Conservation (phyloP, 1,140 invertebrate genomes). For the Meloidogyne exigua region DNA sequence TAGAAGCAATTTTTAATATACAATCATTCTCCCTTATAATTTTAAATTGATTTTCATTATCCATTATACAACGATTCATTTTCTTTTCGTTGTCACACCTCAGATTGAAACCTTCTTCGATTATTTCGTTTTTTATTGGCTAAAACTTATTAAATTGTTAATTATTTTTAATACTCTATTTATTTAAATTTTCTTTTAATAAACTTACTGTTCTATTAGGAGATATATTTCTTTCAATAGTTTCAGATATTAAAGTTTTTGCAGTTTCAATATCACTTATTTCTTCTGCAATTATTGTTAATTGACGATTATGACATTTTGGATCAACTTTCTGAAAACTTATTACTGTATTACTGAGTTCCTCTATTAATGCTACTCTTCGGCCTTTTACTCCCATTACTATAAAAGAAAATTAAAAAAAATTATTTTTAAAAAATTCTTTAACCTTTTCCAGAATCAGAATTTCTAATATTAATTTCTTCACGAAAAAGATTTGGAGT, state of each 20-base stretch:
- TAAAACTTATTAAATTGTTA: constrained; percentile 16
- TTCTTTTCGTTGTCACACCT: not conserved
- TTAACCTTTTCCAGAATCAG: constrained; percentile 50
- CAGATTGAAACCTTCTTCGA: not conserved
- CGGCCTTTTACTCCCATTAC: constrained; percentile 97
- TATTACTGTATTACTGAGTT: constrained; percentile 92
- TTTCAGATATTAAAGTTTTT: constrained; percentile 55
- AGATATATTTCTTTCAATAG: constrained; percentile 56
- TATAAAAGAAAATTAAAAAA: constrained; percentile 65
- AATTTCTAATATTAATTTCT: constrained; percentile 45
- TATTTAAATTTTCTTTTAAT: too few relatives aligned
- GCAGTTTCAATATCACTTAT: constrained; percentile 49
- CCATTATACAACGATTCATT: not conserved
- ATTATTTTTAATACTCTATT: too few relatives aligned
- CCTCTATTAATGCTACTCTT: constrained; percentile 93
- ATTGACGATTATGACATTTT: constrained; percentile 47
- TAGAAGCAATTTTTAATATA: not conserved
- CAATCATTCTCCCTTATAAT: not conserved
- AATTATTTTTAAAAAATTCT: constrained; percentile 3
- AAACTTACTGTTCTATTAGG: constrained; percentile 36
- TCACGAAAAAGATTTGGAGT: constrained; percentile 42
- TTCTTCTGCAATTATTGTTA: constrained; percentile 52
- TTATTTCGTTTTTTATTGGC: constrained; percentile 6
- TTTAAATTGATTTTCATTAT: not conserved
- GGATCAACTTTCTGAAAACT: constrained; percentile 83